These are phyloP conservation scores for Schizothorax lantsangensis DNA, from an alignment of 2,797 vertebrate genomes.

Conservation along the genomic window DNA sequence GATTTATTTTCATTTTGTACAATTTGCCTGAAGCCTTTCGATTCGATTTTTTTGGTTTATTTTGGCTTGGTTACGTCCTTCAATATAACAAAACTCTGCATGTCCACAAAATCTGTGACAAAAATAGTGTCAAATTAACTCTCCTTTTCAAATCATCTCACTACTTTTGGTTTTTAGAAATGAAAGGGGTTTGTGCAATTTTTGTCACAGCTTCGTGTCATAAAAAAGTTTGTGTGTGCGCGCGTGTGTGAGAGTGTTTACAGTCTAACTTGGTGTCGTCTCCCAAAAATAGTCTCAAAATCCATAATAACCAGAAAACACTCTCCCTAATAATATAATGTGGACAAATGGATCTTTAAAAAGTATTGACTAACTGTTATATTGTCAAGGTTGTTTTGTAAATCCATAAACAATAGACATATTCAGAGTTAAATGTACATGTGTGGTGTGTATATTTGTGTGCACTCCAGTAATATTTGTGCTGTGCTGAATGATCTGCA, in stretches of 20 bases:
- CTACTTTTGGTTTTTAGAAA: neutral
- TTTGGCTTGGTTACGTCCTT: slow-evolving; percentile 28
- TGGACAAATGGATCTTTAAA: slow-evolving; percentile 15
- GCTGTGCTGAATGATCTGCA: slow-evolving; percentile 4
- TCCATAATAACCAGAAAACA: slow-evolving; percentile 3
- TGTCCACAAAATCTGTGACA: slow-evolving; percentile 48
- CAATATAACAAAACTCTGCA: slow-evolving; percentile 64
- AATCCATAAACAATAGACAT: neutral
- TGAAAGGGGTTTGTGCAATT: neutral
- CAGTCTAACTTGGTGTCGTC: slow-evolving; percentile 2
- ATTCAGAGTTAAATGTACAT: neutral
- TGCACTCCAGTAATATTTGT: slow-evolving; percentile 24
- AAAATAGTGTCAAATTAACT: slow-evolving; percentile 15
- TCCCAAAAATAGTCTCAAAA: neutral
- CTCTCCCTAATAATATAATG: neutral
- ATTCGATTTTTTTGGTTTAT: neutral
- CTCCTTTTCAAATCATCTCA: neutral
- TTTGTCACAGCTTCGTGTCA: slow-evolving; percentile 39
- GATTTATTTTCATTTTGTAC: slow-evolving; percentile 83
- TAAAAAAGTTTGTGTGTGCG: neutral
- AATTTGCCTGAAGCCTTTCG: slow-evolving; percentile 71
- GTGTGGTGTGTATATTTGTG: slow-evolving; percentile 46
- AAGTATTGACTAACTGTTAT: neutral
- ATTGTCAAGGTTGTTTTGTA: neutral
- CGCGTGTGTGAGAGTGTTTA: slow-evolving; percentile 4